A percentile compares a stretch with the other conserved stretches of the same genome.
Evolutionary conservation across 2,888 invertebrate genomes (phyloP).

Genomic region (Hydraecia micacea): DNA sequence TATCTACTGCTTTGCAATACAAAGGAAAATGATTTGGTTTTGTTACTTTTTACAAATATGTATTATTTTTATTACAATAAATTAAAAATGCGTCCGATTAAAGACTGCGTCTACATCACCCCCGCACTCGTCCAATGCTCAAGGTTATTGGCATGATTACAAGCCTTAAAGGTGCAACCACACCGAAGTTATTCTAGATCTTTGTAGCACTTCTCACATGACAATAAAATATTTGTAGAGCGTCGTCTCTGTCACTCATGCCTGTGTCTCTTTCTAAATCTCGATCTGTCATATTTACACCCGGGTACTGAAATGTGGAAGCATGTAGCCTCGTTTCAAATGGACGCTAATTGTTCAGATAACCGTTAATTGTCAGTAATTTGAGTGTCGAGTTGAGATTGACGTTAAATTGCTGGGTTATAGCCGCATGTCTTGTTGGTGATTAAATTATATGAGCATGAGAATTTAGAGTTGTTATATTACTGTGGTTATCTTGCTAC

Average conservation of each 20-base stretch:
- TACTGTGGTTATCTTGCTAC: background rate
- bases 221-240: background rate
- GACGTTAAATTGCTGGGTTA: constrained; percentile 35
- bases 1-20: no score
- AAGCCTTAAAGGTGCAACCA: no score
- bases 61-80: no score
- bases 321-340: constrained; percentile 23
- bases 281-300: no score
- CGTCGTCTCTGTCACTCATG: background rate
- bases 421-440: constrained; percentile 32
- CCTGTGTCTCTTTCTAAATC: background rate
- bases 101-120: no score
- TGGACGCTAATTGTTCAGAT: constrained; percentile 46
- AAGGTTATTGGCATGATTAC: no score
- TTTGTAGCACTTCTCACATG: background rate
- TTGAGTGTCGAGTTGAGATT: constrained; percentile 48
- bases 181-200: background rate
- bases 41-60: no score
- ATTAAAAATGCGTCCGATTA: no score
- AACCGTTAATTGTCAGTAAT: constrained; percentile 52
- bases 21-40: no score
- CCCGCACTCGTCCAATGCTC: no score
- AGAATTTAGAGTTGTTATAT: background rate
- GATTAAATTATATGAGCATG: constrained; percentile 26
- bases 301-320: background rate